A percentile compares a stretch with the other conserved stretches of the same genome.
These are phyloP conservation scores for Miniopterus natalensis DNA, from an alignment of 2,113 vertebrate genomes.

Conservation along the genomic window DNA sequence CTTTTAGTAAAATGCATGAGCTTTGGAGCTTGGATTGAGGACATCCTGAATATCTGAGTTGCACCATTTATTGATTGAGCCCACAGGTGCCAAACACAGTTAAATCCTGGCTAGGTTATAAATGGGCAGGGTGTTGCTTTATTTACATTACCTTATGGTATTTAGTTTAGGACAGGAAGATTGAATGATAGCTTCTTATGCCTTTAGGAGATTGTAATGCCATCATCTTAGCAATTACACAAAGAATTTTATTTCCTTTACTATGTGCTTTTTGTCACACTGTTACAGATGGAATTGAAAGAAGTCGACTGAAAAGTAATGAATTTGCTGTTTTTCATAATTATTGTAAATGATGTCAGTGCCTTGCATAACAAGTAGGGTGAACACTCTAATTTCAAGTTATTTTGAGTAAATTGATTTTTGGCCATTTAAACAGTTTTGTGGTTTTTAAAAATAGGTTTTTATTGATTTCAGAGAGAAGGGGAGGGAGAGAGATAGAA, in stretches of 20 bases:
- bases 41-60: background rate
- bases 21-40: background rate
- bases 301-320: background rate
- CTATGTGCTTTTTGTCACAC: background rate
- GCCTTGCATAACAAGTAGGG: background rate
- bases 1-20: background rate
- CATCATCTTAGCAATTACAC: background rate
- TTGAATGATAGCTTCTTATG: background rate
- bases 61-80: background rate
- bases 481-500: too few species aligned
- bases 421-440: background rate
- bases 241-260: background rate
- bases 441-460: too few species aligned
- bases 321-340: constrained; percentile 45
- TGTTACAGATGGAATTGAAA: background rate
- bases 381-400: background rate
- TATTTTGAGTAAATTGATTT: constrained; percentile 28
- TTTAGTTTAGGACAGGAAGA: background rate
- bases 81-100: background rate
- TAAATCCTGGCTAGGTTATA: background rate
- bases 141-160: accelerated
- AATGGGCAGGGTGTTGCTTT: background rate
- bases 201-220: background rate
- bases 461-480: background rate
- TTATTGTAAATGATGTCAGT: background rate